These are phyloP conservation scores for Symphodus melops DNA, from an alignment of 2,113 vertebrate species.

Conservation along the genomic window DNA sequence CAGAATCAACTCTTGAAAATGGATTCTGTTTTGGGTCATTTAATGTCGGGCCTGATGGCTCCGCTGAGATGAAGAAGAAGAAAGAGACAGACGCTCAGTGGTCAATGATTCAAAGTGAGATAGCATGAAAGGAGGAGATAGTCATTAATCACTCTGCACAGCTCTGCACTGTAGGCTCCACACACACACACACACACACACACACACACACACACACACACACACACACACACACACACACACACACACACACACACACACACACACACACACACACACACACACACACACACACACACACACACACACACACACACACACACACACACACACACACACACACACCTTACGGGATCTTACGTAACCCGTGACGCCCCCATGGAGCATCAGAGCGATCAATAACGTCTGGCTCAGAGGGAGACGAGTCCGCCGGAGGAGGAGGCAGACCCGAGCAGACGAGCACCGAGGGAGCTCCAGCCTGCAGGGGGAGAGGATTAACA, in stretches of 20 bases:
- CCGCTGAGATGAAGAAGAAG: too few species aligned
- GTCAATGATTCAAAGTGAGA: slow-evolving; percentile 4
- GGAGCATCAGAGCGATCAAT: slow-evolving; percentile 7
- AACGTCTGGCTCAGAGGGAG: slow-evolving; percentile 8
- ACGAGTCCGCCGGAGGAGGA: not conserved
- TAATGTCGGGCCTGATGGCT: too few species aligned
- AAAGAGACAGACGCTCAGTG: not conserved
- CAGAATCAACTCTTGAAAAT: too few species aligned
- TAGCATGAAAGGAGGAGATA: not conserved
- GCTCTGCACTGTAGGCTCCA: not conserved
- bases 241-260: too few species aligned
- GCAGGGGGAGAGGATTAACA: not conserved
- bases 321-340: too few species aligned
- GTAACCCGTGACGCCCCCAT: not conserved
- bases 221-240: too few species aligned
- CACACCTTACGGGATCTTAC: slow-evolving; percentile 11
- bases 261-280: too few species aligned
- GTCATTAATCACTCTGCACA: slow-evolving; percentile 29
- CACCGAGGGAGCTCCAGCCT: not conserved
- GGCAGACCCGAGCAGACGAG: not conserved
- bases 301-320: too few species aligned
- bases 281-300: too few species aligned
- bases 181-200: too few species aligned
- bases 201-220: too few species aligned
- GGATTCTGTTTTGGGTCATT: too few species aligned